Evolutionary conservation across 2,797 vertebrate genomes (phyloP).

Genomic region (Muraenolepis orangiensis): DNA sequence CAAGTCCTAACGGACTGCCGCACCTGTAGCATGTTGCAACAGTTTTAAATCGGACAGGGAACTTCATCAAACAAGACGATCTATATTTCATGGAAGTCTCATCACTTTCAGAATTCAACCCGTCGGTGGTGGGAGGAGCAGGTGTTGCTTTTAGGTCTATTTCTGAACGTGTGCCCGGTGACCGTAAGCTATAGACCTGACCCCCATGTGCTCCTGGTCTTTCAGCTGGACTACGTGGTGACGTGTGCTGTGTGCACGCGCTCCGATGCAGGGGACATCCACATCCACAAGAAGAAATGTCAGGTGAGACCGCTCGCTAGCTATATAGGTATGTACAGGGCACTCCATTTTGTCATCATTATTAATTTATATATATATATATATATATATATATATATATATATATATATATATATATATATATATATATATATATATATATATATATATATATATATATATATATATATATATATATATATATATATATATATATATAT

Average conservation of each 20-base stretch:
- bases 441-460: too few relatives aligned
- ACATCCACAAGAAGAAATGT: constrained; percentile 96
- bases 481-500: too few relatives aligned
- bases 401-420: too few relatives aligned
- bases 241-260: constrained; percentile 97
- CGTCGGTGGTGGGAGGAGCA: background rate
- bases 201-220: background rate
- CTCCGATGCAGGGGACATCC: constrained; percentile 92
- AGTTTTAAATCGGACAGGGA: background rate
- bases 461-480: too few relatives aligned
- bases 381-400: too few relatives aligned
- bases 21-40: background rate
- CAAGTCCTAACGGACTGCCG: too few relatives aligned
- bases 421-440: too few relatives aligned
- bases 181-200: background rate
- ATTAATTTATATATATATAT: too few relatives aligned
- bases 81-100: background rate
- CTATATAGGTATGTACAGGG: background rate
- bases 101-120: background rate
- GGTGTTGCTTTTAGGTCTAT: background rate
- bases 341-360: too few relatives aligned
- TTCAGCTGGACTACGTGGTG: constrained; percentile 93
- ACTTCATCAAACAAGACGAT: background rate
- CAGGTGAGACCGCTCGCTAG: constrained; percentile 77
- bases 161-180: background rate